Percentiles rank a stretch among this genome's conserved stretches.
Conservation (phyloP, 1,140 invertebrate genomes). For the Delia radicum region DNA sequence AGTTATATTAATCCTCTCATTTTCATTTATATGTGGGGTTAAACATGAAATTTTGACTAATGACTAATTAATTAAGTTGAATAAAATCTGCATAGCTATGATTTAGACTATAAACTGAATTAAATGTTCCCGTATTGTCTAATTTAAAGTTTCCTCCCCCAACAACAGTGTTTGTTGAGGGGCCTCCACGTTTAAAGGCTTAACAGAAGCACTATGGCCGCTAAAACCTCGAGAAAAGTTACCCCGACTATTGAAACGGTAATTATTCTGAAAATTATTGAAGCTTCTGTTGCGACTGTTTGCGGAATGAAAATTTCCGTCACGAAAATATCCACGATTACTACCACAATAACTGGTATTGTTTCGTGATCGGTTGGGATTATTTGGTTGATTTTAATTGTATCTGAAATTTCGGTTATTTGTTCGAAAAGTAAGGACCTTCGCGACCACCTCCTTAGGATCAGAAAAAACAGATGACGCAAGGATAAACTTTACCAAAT, state of each 20-base stretch:
- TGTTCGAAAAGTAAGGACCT: neutral
- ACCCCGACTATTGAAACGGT: neutral
- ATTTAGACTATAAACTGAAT: neutral
- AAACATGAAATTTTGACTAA: neutral
- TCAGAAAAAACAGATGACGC: neutral
- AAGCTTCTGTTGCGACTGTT: too few relatives aligned
- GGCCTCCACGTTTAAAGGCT: neutral
- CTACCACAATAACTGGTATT: neutral
- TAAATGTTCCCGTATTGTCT: neutral
- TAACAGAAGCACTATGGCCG: neutral
- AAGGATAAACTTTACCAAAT: neutral
- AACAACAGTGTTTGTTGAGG: neutral
- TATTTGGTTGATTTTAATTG: too few relatives aligned
- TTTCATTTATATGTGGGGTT: neutral
- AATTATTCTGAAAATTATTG: neutral
- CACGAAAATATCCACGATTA: neutral
- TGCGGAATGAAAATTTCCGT: too few relatives aligned
- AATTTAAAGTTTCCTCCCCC: neutral
- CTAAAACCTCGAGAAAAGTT: neutral
- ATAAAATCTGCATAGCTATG: neutral
- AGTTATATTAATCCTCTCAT: neutral
- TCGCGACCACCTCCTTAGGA: neutral
- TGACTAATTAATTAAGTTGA: neutral
- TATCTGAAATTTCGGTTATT: too few relatives aligned
- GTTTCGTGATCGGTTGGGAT: neutral